Conservation (phyloP, 1,140 invertebrate genomes). For the Leptinotarsa defecta region DNA sequence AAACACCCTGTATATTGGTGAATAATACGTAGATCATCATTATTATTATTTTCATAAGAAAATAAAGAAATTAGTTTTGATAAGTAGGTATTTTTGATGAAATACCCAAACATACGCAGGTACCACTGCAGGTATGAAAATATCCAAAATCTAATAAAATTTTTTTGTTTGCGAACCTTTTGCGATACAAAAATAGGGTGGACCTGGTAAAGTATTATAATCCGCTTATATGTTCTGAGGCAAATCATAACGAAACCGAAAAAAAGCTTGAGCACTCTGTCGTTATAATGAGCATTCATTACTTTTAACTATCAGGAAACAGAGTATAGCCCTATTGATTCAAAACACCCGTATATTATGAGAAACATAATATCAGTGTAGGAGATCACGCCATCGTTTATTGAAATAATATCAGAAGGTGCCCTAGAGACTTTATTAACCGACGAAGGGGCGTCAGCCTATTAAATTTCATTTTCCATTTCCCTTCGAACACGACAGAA, state of each 20-base stretch:
- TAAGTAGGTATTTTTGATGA: too few relatives aligned
- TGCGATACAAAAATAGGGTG: too few relatives aligned
- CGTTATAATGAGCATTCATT: neutral
- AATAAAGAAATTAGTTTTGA: too few relatives aligned
- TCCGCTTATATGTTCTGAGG: too few relatives aligned
- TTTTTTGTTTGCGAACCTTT: too few relatives aligned
- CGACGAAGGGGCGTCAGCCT: neutral
- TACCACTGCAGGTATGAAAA: too few relatives aligned
- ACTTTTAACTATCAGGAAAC: neutral
- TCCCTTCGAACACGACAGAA: constrained; percentile 4
- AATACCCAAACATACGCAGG: too few relatives aligned
- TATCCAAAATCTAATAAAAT: too few relatives aligned
- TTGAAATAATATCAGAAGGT: neutral
- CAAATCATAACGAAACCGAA: neutral
- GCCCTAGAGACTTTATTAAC: constrained; percentile 6
- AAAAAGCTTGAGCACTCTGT: neutral
- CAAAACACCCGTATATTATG: neutral
- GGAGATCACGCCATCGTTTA: neutral
- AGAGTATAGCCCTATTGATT: neutral
- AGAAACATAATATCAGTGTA: neutral
- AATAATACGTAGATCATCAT: too few relatives aligned
- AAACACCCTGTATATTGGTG: too few relatives aligned
- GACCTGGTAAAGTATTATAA: too few relatives aligned
- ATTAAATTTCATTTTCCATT: constrained; percentile 22
- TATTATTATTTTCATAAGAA: too few relatives aligned